Evolutionary conservation across 2,797 vertebrate species (phyloP).

Genomic region (Neosilurus mollespiculum): DNA sequence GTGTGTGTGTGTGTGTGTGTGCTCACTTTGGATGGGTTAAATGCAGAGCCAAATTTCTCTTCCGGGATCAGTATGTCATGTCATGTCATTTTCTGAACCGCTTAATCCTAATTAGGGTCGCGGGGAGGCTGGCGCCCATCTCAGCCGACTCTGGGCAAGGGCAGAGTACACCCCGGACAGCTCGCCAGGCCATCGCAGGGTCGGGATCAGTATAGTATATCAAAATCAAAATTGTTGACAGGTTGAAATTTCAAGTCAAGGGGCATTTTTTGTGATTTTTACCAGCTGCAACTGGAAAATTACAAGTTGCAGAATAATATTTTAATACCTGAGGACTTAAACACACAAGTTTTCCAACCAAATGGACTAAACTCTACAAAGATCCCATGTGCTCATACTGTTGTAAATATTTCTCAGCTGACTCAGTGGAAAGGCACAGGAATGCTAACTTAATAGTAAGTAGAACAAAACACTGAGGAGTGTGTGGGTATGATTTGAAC

Average conservation of each 20-base stretch:
- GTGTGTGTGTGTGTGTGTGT: too few relatives aligned
- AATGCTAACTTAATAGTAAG: constrained; percentile 48
- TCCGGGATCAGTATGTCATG: too few relatives aligned
- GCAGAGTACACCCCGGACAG: too few relatives aligned
- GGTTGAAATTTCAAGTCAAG: neutral
- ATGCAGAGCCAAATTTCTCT: too few relatives aligned
- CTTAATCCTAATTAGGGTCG: too few relatives aligned
- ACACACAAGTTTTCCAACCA: neutral
- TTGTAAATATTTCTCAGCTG: constrained; percentile 22
- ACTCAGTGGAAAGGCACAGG: constrained; percentile 24
- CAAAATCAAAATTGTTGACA: neutral
- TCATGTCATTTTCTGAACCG: too few relatives aligned
- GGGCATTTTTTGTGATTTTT: neutral
- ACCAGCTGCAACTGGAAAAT: neutral
- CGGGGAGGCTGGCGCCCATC: too few relatives aligned
- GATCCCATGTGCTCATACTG: constrained; percentile 1
- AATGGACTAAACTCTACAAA: neutral
- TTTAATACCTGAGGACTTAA: neutral
- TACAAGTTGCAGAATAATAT: neutral
- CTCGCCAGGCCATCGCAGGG: too few relatives aligned
- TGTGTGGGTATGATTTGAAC: neutral
- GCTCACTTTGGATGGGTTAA: too few relatives aligned
- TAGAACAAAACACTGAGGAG: constrained; percentile 10
- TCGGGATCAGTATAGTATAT: too few relatives aligned
- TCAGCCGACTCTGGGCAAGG: too few relatives aligned